phyloP scores from a whole-genome alignment of 2,797 vertebrate species.

The Gallinago solitaria region DNA sequence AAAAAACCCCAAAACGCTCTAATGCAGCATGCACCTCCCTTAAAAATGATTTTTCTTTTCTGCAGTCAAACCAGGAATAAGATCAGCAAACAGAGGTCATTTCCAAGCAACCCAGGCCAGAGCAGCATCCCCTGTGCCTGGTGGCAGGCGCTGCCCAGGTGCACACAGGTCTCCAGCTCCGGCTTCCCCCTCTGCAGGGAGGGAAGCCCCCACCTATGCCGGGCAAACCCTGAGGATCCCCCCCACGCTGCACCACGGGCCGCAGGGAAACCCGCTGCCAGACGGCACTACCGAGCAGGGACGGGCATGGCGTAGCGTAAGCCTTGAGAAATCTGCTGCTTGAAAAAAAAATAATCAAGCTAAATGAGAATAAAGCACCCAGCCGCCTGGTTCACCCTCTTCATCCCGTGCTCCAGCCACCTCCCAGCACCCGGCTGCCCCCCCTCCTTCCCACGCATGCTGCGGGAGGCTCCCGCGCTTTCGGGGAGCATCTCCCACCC shows the following conservation, averaged over 20 bases:
- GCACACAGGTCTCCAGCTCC: not conserved
- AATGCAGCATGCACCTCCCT: not conserved
- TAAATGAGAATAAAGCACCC: not conserved
- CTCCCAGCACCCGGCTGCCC: not conserved
- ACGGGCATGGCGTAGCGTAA: accelerated
- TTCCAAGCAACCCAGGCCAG: not conserved
- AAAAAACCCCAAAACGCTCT: accelerated
- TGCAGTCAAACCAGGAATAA: not conserved
- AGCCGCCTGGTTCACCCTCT: accelerated
- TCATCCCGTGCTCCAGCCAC: not conserved
- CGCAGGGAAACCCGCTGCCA: slow-evolving; percentile 8
- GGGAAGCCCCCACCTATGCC: not conserved
- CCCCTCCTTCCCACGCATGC: not conserved
- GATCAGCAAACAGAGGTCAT: not conserved
- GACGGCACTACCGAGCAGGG: not conserved
- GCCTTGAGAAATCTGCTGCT: not conserved
- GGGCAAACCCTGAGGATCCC: slow-evolving; percentile 21
- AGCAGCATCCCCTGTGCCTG: accelerated
- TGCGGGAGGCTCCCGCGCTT: slow-evolving; percentile 2
- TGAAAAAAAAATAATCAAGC: not conserved
- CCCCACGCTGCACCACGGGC: not conserved
- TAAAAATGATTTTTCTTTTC: not conserved
- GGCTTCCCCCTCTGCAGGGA: not conserved
- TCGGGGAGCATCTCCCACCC: not conserved
- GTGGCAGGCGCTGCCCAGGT: not conserved